Evolutionary conservation across 1,140 invertebrate species (phyloP), one percentile per base, ranked within the genome.

Genomic region (Sipha flava): DNA sequence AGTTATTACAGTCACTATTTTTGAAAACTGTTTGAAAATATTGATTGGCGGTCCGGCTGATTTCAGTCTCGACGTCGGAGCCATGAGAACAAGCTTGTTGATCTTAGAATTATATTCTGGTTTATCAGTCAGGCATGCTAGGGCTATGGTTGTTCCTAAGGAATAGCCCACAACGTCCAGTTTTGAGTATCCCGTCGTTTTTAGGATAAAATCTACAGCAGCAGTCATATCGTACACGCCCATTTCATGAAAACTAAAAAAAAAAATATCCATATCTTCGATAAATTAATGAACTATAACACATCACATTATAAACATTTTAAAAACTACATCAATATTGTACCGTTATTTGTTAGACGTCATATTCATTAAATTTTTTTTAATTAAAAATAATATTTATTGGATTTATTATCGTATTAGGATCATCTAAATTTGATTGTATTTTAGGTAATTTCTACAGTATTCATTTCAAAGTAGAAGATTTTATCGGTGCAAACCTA

Each of bases 111-210:
- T 89, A 75, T 89, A 89, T 80, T 90, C 86, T 0, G 89, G 87
- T 57, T 84, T 83, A 26, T 85, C 82, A 23, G 87, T 86, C 34
- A 87, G 83, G 81, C 88, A 83, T 4, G 86, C 85, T 57, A 87
- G 86, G 12, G 88, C 84, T 10, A 87, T 83, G 0, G 88, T 87
- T 1, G 89, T 91, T 4, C 92, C 92, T 87, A 92, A 91, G 0
- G 91, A 92, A 83, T 90, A 89, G 2, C 88, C 88, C 6, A 88
- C 81, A 81, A 91, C 91, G 79, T 86, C 87, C 3, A 92, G 47
- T 75, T 88, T 84, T 34, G 83, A 81, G 12, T 84, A 77, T 21
- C 85, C 82, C 3, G 85, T 84, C n/a, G 16, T 57, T 23, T 43
- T 37, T 5, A 77, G 14, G 9, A 89, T 85, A 80, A 87, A 89